Evolutionary conservation across 1,140 invertebrate genomes (phyloP), one percentile per base, ranked within the genome.

Genomic region (Conus betulinus): DNA sequence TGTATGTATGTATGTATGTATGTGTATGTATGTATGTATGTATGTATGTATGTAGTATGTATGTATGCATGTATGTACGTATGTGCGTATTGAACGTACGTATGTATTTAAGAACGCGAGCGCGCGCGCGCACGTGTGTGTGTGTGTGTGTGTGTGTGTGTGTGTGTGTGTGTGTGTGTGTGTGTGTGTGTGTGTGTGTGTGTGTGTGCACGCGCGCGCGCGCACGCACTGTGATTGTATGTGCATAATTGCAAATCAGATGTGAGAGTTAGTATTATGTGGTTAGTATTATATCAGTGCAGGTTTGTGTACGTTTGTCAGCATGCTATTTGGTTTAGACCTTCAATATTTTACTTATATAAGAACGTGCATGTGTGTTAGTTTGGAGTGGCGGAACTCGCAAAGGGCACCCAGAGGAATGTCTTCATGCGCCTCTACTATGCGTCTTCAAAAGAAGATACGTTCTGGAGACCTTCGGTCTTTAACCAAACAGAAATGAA

Each of bases 41-140:
- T 76, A 23, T 76, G 71, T 76, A 23, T 76, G 71, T 76, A 23
- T 76, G 71, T 76, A 39, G 79, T 82, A 23, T 55, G 39, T 82
- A 13, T 52, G 39, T 20, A 52, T 52, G 79, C 5, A 52, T 52
- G 79, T 27, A 23, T 82, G 39, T 55, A 23, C 55, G 53, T 52
- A 13, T 52, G 25, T 82, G 7, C 3, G 27, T 27, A 55, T 3
- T 52, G 79, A 3, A 27, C 39, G 79, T 52, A 27, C 39, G 25
- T 51, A 17, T 55, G 39, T 79, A 23, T 5, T 11, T 79, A 23
- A 13, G 39, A 4, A n/a, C n/a, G 39, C n/a, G 76, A 1, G 76
- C 5, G 76, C n/a, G 39, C n/a, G 76, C 5, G 39, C 5, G 76
- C 3, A 5, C 5, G 5, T 79, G 39, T 79, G 76, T 51, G 76